These are phyloP conservation scores for Rambutsinella grinnellia DNA, from an alignment of 2,888 invertebrate genomes.

Conservation along the genomic window DNA sequence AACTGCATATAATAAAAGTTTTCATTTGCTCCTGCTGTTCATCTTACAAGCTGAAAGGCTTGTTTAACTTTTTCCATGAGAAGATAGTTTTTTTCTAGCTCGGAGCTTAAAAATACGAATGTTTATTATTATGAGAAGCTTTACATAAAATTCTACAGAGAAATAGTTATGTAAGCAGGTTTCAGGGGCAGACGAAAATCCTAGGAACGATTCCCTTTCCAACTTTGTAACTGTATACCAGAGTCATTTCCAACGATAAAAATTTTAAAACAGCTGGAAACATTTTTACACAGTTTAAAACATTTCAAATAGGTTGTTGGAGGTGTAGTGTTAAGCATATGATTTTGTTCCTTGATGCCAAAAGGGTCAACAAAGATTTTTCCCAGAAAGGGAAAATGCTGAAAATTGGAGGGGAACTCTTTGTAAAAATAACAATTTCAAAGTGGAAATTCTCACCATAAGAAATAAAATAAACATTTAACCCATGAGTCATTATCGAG, in stretches of 20 bases:
- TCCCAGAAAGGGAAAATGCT: neutral
- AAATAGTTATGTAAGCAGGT: neutral
- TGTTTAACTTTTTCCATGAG: neutral
- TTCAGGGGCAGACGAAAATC: neutral
- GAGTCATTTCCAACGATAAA: neutral
- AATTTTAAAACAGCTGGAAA: slow-evolving; percentile 23
- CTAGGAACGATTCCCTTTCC: neutral
- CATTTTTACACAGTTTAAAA: neutral
- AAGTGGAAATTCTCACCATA: neutral
- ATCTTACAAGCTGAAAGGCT: neutral
- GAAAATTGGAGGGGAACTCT: slow-evolving; percentile 2
- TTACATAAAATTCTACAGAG: no score
- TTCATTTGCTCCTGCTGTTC: slow-evolving; percentile 13
- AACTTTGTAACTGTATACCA: neutral
- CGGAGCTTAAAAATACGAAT: neutral
- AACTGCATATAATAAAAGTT: slow-evolving; percentile 35
- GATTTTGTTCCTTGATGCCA: neutral
- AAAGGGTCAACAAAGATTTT: slow-evolving; percentile 2
- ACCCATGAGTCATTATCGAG: no score
- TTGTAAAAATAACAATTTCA: slow-evolving; percentile 16
- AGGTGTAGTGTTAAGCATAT: neutral
- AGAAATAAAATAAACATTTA: no score
- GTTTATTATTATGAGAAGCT: neutral
- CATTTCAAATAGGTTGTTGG: no score
- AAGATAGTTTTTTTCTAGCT: neutral